Evolutionary conservation across 2,113 vertebrate species (phyloP).

Genomic region (Malurus melanocephalus): DNA sequence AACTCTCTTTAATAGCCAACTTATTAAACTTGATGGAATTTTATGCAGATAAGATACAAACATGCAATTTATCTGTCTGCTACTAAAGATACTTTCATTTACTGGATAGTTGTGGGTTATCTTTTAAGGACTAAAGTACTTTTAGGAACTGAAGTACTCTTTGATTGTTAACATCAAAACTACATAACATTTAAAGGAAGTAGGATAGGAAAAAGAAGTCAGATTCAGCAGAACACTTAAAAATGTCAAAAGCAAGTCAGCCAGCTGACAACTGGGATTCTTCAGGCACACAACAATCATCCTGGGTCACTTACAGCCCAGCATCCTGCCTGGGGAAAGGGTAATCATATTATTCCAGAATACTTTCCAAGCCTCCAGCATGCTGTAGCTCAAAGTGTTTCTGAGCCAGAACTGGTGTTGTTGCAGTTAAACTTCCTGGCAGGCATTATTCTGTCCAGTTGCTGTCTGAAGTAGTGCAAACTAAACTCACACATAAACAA

Average conservation of each 20-base stretch:
- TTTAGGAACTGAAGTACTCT: not conserved
- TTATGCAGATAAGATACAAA: not conserved
- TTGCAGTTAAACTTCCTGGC: not conserved
- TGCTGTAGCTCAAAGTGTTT: not conserved
- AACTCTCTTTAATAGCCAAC: too few species aligned
- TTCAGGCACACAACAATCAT: not conserved
- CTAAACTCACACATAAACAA: not conserved
- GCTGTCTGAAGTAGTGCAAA: not conserved
- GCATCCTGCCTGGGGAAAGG: not conserved
- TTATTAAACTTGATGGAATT: not conserved
- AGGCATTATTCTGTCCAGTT: not conserved
- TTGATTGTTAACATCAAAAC: not conserved
- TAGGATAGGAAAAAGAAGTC: not conserved
- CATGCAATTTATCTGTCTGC: not conserved
- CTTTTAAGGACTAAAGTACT: not conserved
- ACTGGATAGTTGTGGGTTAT: not conserved
- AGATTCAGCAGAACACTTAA: not conserved
- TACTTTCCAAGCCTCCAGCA: not conserved
- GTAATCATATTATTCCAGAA: not conserved
- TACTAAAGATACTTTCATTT: not conserved
- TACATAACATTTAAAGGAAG: not conserved
- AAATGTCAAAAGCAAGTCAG: not conserved
- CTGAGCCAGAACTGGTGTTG: not conserved
- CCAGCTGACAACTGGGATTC: not conserved
- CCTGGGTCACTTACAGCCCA: not conserved